Conservation (phyloP, 2,797 vertebrate species). For the Taeniopygia guttata region DNA sequence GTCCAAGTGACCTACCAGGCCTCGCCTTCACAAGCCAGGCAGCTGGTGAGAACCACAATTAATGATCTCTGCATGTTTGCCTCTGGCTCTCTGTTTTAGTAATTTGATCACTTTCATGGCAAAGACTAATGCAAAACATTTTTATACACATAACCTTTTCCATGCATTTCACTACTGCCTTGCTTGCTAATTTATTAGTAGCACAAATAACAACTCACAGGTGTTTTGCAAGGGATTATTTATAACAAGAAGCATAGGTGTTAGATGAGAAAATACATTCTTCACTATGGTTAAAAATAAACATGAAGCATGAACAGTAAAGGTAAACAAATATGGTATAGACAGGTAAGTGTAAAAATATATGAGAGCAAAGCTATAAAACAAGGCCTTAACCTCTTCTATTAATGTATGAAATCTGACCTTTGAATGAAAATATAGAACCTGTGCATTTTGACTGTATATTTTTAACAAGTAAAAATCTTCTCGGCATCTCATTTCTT, state of each 20-base stretch:
- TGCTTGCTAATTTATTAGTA: neutral
- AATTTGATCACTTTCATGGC: neutral
- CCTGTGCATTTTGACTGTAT: neutral
- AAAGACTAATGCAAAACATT: neutral
- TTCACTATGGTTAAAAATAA: neutral
- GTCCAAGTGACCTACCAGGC: neutral
- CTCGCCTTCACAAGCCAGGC: neutral
- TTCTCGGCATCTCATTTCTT: neutral
- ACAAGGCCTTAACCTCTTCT: neutral
- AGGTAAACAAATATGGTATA: neutral
- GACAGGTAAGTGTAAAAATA: neutral
- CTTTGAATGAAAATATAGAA: neutral
- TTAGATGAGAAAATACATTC: neutral
- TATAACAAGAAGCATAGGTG: neutral
- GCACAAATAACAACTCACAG: neutral
- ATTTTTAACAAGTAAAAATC: neutral
- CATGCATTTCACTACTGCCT: neutral
- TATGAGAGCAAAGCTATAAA: neutral
- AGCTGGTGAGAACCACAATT: neutral
- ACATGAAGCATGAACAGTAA: neutral
- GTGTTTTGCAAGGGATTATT: neutral
- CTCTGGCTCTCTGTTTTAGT: neutral
- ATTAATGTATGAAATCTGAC: neutral
- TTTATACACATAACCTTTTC: neutral
- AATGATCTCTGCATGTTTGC: neutral